Evolutionary conservation across 2,888 invertebrate species (phyloP).

Genomic region (Hemicrepidius hirtus): DNA sequence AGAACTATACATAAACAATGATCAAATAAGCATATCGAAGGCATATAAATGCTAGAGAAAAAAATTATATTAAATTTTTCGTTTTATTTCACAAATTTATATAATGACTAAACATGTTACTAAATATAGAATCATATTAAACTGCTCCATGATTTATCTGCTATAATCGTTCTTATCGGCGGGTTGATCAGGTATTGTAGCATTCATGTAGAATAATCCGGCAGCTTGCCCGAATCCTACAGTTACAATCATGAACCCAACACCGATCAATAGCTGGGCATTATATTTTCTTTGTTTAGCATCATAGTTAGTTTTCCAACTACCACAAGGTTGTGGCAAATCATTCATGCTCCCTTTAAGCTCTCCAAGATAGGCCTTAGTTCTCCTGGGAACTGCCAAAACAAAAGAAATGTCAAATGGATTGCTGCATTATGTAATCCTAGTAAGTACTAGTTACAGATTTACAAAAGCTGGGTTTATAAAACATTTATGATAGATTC

Average conservation of each 20-base stretch:
- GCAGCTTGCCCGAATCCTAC: slow-evolving; percentile 75
- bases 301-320: slow-evolving; percentile 83
- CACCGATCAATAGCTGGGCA: slow-evolving; percentile 76
- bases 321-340: slow-evolving; percentile 84
- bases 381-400: slow-evolving; percentile 38
- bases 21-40: not conserved
- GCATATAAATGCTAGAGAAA: not conserved
- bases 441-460: not conserved
- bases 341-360: slow-evolving; percentile 80
- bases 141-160: slow-evolving; percentile 14
- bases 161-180: slow-evolving; percentile 48
- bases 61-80: not conserved
- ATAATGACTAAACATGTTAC: slow-evolving; percentile 4
- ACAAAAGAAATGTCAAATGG: slow-evolving; percentile 10
- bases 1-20: not conserved
- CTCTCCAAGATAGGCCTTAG: slow-evolving; percentile 40
- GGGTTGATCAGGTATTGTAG: slow-evolving; percentile 74
- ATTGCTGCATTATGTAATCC: slow-evolving; percentile 3
- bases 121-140: slow-evolving; percentile 7
- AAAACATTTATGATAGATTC: no score
- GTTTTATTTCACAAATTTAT: slow-evolving; percentile 7
- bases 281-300: slow-evolving; percentile 83
- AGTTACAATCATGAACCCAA: slow-evolving; percentile 72
- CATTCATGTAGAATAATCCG: slow-evolving; percentile 79
- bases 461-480: no score